phyloP scores from a whole-genome alignment of 2,797 vertebrate genomes.

The Nothura maculosa region DNA sequence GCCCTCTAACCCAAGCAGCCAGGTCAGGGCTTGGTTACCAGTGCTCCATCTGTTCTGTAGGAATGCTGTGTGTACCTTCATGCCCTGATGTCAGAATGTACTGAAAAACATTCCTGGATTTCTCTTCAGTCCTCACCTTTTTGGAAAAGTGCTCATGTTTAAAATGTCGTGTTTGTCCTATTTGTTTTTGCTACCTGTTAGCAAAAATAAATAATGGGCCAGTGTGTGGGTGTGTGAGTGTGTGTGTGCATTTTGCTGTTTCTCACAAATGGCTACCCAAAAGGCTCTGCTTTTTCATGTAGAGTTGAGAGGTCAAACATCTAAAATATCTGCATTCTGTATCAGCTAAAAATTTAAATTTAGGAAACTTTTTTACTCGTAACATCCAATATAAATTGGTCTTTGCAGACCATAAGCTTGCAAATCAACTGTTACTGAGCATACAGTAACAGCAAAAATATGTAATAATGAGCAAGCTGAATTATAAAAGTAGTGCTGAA shows the following conservation, averaged over 20 bases:
- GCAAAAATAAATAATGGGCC: conserved; percentile 69
- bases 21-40: conserved; percentile 64
- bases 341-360: neutral
- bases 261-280: conserved; percentile 50
- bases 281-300: conserved; percentile 68
- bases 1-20: conserved; percentile 71
- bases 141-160: conserved; percentile 60
- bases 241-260: conserved; percentile 48
- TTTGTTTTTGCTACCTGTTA: conserved; percentile 69
- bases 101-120: conserved; percentile 60
- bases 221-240: conserved; percentile 30
- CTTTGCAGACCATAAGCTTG: conserved; percentile 24
- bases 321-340: conserved; percentile 34
- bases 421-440: neutral
- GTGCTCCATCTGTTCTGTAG: conserved; percentile 75
- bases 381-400: neutral
- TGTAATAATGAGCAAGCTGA: neutral
- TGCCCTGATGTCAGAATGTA: conserved; percentile 77
- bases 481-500: conserved; percentile 2
- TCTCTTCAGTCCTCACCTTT: conserved; percentile 53
- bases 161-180: conserved; percentile 63
- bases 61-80: conserved; percentile 83
- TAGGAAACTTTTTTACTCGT: neutral
- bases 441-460: neutral
- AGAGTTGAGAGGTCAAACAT: conserved; percentile 38